Percentiles rank a stretch among this genome's conserved stretches.
These are phyloP conservation scores for Chamaea fasciata DNA, from an alignment of 2,113 vertebrate species.

Conservation along the genomic window DNA sequence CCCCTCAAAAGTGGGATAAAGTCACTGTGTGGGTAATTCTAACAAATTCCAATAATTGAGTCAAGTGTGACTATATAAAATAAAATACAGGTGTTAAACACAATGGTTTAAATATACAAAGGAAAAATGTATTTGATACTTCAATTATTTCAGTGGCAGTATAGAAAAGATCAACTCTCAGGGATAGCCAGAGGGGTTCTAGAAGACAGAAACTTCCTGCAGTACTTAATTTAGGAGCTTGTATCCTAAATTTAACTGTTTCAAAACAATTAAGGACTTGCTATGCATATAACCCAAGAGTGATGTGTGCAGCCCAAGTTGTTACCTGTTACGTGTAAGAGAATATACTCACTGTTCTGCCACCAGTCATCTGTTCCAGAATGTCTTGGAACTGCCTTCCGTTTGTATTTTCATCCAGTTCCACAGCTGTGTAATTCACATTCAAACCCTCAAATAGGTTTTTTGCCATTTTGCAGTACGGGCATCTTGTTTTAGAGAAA, in stretches of 20 bases:
- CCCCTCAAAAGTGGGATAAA: background rate
- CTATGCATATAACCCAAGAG: background rate
- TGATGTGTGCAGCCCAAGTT: accelerated
- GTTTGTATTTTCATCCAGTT: slow-evolving; percentile 82
- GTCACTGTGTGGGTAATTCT: background rate
- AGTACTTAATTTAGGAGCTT: background rate
- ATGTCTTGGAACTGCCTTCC: slow-evolving; percentile 85
- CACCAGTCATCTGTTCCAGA: slow-evolving; percentile 85
- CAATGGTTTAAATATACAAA: background rate
- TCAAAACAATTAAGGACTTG: background rate
- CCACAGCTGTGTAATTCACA: slow-evolving; percentile 82
- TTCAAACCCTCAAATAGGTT: slow-evolving; percentile 86
- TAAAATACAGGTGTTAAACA: background rate
- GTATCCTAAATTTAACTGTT: background rate
- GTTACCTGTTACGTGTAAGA: background rate
- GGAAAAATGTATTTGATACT: background rate
- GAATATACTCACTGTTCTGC: slow-evolving; percentile 81
- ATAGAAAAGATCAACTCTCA: background rate
- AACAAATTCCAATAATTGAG: background rate
- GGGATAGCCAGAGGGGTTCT: background rate
- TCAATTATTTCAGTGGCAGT: background rate
- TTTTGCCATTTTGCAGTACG: slow-evolving; percentile 92
- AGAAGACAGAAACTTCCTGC: background rate
- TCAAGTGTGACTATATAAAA: background rate
- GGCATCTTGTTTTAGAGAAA: slow-evolving; percentile 93